A percentile compares a stretch with the other conserved stretches of the same genome.
Evolutionary conservation across 2,888 invertebrate genomes (phyloP).

Genomic region (Ophion obscuratus): DNA sequence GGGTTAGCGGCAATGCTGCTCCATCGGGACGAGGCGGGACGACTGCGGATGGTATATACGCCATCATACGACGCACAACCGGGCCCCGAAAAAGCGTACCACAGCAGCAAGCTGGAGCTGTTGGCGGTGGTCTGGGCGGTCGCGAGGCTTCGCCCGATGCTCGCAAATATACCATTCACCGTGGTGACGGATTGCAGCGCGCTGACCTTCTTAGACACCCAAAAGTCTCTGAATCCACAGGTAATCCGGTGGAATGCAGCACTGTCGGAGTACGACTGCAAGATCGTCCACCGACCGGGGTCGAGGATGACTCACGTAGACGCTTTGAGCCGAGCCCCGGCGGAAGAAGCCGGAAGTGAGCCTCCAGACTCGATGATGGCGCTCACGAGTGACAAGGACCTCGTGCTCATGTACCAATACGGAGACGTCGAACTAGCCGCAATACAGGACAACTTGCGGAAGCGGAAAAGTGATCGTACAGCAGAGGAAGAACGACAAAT

Average conservation of each 20-base stretch:
- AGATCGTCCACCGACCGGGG: no score
- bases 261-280: no score
- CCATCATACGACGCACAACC: constrained; percentile 70
- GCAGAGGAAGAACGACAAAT: background rate
- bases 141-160: no score
- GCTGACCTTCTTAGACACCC: constrained; percentile 16
- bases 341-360: background rate
- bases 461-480: background rate
- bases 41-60: constrained; percentile 68
- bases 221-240: constrained; percentile 19
- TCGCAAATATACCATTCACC: no score
- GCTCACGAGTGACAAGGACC: constrained; percentile 15
- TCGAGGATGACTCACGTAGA: constrained; percentile 65
- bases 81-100: constrained; percentile 67
- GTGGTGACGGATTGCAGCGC: constrained; percentile 15
- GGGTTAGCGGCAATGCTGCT: constrained; percentile 51
- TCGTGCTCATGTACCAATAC: constrained; percentile 8
- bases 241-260: constrained; percentile 27
- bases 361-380: background rate
- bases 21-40: constrained; percentile 61
- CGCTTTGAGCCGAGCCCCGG: constrained; percentile 65
- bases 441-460: constrained; percentile 13
- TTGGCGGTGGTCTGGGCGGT: no score
- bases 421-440: background rate
- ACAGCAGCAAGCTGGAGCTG: no score